These are phyloP conservation scores for Ceratosolen fusciceps DNA, from an alignment of 1,140 invertebrate species.

Conservation along the genomic window DNA sequence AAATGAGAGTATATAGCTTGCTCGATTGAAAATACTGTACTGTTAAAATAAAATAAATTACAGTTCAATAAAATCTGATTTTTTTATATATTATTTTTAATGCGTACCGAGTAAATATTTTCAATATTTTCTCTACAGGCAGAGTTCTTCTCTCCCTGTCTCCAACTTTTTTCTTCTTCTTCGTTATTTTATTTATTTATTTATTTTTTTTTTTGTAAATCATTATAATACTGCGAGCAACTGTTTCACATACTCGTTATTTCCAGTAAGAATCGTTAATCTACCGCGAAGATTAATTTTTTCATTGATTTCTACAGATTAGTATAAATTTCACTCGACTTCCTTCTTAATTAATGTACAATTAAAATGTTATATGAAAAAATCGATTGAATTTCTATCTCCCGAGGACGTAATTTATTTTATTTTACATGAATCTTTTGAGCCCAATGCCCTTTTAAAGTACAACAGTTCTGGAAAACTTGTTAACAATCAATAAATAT, in stretches of 20 bases:
- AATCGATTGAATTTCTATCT: neutral
- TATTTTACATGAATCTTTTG: constrained; percentile 17
- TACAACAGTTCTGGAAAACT: constrained; percentile 15
- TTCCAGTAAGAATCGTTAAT: too few relatives aligned
- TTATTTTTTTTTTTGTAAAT: too few relatives aligned
- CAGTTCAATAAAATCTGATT: constrained; percentile 14
- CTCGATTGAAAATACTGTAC: neutral
- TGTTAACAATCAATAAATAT: constrained; percentile 44
- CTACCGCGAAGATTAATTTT: too few relatives aligned
- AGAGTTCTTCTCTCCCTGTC: too few relatives aligned
- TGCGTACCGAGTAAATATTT: neutral
- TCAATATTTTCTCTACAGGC: too few relatives aligned
- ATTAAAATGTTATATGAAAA: constrained; percentile 16
- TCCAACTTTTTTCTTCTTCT: too few relatives aligned
- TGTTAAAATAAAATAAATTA: constrained; percentile 41
- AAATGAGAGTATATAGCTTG: neutral
- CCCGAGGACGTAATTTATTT: constrained; percentile 31
- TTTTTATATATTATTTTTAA: constrained; percentile 3
- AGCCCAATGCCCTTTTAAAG: constrained; percentile 11
- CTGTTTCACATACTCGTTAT: too few relatives aligned
- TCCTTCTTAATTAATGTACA: neutral
- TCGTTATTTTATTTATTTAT: too few relatives aligned
- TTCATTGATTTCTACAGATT: neutral
- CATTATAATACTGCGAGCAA: too few relatives aligned
- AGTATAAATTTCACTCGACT: neutral